A percentile compares a stretch with the other conserved stretches of the same genome.
These are phyloP conservation scores for Larimichthys polyactis DNA, from an alignment of 2,113 vertebrate genomes.

Conservation along the genomic window DNA sequence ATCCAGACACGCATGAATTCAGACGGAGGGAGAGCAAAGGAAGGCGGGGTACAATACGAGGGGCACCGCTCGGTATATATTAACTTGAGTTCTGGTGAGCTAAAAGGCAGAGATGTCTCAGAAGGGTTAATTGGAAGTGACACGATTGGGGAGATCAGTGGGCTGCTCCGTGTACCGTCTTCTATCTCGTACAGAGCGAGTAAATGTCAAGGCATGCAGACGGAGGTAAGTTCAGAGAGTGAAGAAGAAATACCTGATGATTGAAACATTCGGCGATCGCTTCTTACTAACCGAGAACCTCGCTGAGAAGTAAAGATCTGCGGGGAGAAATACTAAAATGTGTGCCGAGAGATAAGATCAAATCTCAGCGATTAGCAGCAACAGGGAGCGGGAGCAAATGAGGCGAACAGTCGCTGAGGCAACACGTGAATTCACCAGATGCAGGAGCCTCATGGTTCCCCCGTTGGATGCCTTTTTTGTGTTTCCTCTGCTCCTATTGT, in stretches of 20 bases:
- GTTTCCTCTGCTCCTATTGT: constrained; percentile 51
- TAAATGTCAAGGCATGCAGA: constrained; percentile 29
- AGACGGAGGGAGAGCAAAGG: constrained; percentile 33
- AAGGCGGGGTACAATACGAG: constrained; percentile 32
- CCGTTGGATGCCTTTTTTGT: constrained; percentile 56
- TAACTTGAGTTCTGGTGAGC: constrained; percentile 54
- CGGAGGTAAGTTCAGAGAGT: constrained; percentile 6
- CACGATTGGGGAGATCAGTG: constrained; percentile 63
- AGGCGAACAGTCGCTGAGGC: constrained; percentile 10
- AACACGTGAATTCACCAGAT: constrained; percentile 21
- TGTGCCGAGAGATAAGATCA: constrained; percentile 54
- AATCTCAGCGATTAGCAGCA: constrained; percentile 53
- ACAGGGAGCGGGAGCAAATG: constrained; percentile 35
- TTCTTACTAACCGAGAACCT: constrained; percentile 38
- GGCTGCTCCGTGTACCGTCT: constrained; percentile 56
- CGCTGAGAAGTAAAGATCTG: constrained; percentile 34
- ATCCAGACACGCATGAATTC: constrained; percentile 56
- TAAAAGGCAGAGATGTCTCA: constrained; percentile 71
- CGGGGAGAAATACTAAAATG: constrained; percentile 5
- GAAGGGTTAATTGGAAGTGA: constrained; percentile 76
- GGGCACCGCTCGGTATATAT: constrained; percentile 52
- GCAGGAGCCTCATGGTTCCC: constrained; percentile 41
- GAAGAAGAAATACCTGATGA: constrained; percentile 43
- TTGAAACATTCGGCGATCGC: constrained; percentile 46
- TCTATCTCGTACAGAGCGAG: constrained; percentile 39